These are phyloP conservation scores for Thalpophila matura DNA, from an alignment of 2,888 invertebrate genomes.

Conservation along the genomic window DNA sequence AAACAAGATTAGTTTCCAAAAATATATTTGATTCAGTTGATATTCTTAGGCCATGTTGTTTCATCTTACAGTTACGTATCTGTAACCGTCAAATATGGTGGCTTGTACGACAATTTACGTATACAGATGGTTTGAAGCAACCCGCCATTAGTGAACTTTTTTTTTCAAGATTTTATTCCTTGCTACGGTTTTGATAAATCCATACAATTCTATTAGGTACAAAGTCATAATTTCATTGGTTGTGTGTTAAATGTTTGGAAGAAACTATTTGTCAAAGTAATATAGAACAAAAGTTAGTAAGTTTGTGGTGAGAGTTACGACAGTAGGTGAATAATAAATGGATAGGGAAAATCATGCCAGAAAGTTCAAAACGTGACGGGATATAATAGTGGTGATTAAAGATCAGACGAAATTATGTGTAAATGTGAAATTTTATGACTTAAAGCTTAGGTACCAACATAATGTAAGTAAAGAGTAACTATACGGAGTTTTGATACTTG, in stretches of 20 bases:
- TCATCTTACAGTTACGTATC: too few species aligned
- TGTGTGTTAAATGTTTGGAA: background rate
- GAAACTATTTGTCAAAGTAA: background rate
- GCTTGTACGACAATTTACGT: too few species aligned
- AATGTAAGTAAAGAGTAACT: background rate
- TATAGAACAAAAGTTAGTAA: conserved; percentile 1
- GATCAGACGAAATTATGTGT: conserved; percentile 23
- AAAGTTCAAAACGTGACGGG: conserved; percentile 19
- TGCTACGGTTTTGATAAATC: too few species aligned
- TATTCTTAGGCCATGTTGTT: too few species aligned
- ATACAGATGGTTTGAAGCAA: too few species aligned
- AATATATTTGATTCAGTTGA: too few species aligned
- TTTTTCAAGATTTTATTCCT: too few species aligned
- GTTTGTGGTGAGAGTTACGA: conserved; percentile 16
- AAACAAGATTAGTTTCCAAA: background rate
- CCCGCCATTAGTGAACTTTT: too few species aligned
- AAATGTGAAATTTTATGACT: conserved; percentile 19
- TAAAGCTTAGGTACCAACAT: background rate
- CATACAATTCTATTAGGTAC: too few species aligned
- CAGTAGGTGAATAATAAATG: conserved; percentile 22
- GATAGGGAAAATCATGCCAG: conserved; percentile 30
- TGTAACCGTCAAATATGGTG: too few species aligned
- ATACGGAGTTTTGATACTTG: conserved; percentile 30
- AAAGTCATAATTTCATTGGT: conserved; percentile 5
- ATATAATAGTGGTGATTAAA: conserved; percentile 17